Conservation (phyloP, 2,888 invertebrate species). For the Elmis aenea region DNA sequence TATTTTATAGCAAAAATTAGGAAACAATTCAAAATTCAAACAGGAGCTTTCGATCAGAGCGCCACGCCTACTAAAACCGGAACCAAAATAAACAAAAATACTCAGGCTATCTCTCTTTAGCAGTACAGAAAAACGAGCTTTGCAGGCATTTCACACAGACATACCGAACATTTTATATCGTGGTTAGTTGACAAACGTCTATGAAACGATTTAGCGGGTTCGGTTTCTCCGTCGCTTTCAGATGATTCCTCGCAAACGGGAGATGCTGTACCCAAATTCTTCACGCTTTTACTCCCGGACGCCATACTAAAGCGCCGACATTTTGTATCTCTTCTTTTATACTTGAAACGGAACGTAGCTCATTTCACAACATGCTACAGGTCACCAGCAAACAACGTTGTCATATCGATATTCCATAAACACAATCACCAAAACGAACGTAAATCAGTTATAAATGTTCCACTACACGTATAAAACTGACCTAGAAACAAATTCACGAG, state of each 20-base stretch:
- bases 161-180: slow-evolving; percentile 75
- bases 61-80: slow-evolving; percentile 27
- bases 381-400: slow-evolving; percentile 18
- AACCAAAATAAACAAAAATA: slow-evolving; percentile 28
- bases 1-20: too few species aligned
- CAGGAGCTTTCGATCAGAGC: slow-evolving; percentile 17
- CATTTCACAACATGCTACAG: slow-evolving; percentile 12
- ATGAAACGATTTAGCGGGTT: slow-evolving; percentile 70
- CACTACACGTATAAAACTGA: too few species aligned
- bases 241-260: slow-evolving; percentile 57
- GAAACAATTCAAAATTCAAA: too few species aligned
- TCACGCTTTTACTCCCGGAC: slow-evolving; percentile 38
- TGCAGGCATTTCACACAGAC: slow-evolving; percentile 37
- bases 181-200: slow-evolving; percentile 78
- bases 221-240: slow-evolving; percentile 80
- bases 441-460: too few species aligned
- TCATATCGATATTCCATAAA: too few species aligned
- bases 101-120: slow-evolving; percentile 32
- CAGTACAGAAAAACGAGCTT: slow-evolving; percentile 22
- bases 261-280: slow-evolving; percentile 39
- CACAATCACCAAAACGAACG: too few species aligned
- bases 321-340: slow-evolving; percentile 19
- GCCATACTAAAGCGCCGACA: slow-evolving; percentile 36
- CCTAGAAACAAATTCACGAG: too few species aligned
- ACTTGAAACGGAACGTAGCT: slow-evolving; percentile 11